Conservation (phyloP, 2,888 invertebrate genomes). For the Ormia ochracea region DNA sequence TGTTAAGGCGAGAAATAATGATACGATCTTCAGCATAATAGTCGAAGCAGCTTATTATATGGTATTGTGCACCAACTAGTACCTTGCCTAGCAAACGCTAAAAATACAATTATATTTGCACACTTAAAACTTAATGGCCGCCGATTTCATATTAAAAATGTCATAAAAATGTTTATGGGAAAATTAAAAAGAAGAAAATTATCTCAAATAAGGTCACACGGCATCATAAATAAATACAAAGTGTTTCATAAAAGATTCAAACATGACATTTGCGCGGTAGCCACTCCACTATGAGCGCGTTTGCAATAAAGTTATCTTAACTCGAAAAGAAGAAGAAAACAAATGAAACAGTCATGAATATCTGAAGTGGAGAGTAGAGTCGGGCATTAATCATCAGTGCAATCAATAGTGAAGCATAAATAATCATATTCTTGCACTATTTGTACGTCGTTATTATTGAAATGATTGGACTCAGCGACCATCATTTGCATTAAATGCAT, state of each 20-base stretch:
- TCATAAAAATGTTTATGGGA: too few species aligned
- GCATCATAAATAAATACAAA: neutral
- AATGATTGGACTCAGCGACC: conserved; percentile 1
- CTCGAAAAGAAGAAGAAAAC: neutral
- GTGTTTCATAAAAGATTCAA: conserved; percentile 1
- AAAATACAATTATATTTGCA: too few species aligned
- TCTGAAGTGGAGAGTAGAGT: too few species aligned
- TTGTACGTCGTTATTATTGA: conserved; percentile 8
- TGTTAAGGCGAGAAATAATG: too few species aligned
- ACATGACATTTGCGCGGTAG: conserved; percentile 25
- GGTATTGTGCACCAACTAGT: neutral
- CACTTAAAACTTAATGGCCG: too few species aligned
- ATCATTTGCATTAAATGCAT: conserved; percentile 1
- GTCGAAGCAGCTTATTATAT: too few species aligned
- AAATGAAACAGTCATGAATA: neutral
- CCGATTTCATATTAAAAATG: neutral
- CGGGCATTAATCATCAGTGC: neutral
- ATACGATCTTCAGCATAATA: too few species aligned
- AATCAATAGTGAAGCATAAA: neutral
- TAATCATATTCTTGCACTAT: neutral
- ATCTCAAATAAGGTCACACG: neutral
- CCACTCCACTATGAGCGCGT: neutral
- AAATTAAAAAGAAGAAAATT: neutral
- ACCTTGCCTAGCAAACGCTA: too few species aligned
- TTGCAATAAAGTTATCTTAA: conserved; percentile 6